Conservation (phyloP, 1,140 invertebrate species). For the Drosophila pachea region DNA sequence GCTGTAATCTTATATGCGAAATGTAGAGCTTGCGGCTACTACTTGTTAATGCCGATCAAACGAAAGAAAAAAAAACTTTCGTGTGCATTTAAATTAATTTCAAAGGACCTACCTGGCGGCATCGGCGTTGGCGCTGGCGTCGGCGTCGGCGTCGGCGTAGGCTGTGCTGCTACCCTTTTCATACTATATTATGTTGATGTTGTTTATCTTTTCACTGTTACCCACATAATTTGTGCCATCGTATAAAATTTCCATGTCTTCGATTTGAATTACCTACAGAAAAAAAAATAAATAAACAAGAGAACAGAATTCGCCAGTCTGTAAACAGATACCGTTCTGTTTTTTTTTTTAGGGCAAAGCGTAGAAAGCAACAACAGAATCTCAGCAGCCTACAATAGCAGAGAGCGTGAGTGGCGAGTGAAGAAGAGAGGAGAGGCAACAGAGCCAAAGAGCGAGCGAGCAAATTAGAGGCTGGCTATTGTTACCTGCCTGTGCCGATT, state of each 20-base stretch:
- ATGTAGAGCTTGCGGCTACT: constrained; percentile 46
- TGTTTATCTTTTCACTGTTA: constrained; percentile 4
- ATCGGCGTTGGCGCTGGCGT: too few relatives aligned
- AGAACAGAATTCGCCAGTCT: constrained; percentile 55
- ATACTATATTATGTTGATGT: constrained; percentile 19
- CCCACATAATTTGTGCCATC: constrained; percentile 60
- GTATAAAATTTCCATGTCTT: constrained; percentile 66
- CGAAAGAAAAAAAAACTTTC: constrained; percentile 31
- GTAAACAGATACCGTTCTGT: constrained; percentile 71
- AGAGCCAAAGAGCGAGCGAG: constrained; percentile 3
- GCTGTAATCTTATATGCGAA: constrained; percentile 67
- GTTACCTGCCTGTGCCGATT: constrained; percentile 38
- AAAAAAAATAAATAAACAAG: background rate
- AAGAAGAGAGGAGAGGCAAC: constrained; percentile 1
- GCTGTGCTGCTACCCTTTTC: constrained; percentile 22
- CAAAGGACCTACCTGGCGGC: constrained; percentile 61
- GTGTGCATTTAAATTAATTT: constrained; percentile 59
- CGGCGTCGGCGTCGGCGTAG: too few relatives aligned
- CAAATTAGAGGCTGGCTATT: constrained; percentile 12
- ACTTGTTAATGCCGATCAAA: constrained; percentile 40
- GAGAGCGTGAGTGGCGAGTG: constrained; percentile 5
- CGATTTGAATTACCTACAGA: constrained; percentile 65
- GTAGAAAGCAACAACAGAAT: constrained; percentile 21
- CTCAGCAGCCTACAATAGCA: constrained; percentile 31
- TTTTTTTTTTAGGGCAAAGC: constrained; percentile 20